Base-by-base conservation (phyloP, 2,888 invertebrate species). In the Heliconius charithonia region DNA sequence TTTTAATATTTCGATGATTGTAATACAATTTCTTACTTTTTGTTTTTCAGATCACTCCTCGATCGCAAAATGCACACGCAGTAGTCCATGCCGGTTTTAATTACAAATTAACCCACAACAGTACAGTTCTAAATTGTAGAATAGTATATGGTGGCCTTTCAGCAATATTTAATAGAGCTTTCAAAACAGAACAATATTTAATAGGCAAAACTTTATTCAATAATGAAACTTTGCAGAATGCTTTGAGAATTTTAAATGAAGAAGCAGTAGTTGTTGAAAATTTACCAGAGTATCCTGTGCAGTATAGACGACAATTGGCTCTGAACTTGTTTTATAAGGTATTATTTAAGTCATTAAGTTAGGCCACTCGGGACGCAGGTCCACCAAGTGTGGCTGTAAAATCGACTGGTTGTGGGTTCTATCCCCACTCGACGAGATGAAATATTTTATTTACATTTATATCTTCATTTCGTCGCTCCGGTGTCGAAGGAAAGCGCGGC, bases 11-110 rank as follows among this genome's bases (percentile, higher is more conserved):
- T 9, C 32, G 9, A 37, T 9, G 32, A 32, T 32, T 32, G 32
- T 37, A 9, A 32, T 9, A 37, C 32, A 37, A 37, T 1, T 37
- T 37, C 32, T 37, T 37, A 37, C 9, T 37, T 19, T n/a, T 13
- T 56, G 12, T 72, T 32, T 87, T 87, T 4, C 86, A 97, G 97
- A 96, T 97, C 69, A 97, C 96, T 95, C 96, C 96, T 0, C 92
- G 97, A 83, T 95, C 96, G 0, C 97, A 97, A 90, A 97, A 97
- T 85, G 96, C 97, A 0, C 97, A 97, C 84, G 97, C 97, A 0
- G 95, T 96, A 78, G 96, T 98, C 0, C 97, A 97, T 85, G 96
- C 97, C n/a, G 97, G 96, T 6, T 97, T 97, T 86, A 89, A 96
- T 1, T 95, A 96, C 80, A 95, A 96, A 87, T 83, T 97, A 4